Base-by-base conservation (phyloP, 2,888 invertebrate genomes). In the Tinea pellionella region DNA sequence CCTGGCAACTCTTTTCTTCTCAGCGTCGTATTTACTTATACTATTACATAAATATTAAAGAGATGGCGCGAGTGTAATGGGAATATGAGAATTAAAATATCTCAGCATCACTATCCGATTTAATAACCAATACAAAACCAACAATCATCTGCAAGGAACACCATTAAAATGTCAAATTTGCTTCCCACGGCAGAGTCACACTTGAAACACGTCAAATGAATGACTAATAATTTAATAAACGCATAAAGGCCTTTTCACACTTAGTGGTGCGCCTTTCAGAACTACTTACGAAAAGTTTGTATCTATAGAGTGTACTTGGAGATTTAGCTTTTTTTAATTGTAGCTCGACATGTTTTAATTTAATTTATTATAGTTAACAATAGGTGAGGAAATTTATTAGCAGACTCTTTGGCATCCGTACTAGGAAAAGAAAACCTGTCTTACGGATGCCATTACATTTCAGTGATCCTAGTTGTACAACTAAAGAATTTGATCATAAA, bases 161-260 rank as follows among this genome's bases (percentile, higher is more conserved):
- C 57, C 32, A 57, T 57, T 57, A 57, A 57, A 15, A 32, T 32
- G 57, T 57, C 57, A 57, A 57, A 57, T 32, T 29, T 29, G n/a
- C 13, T 32, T 57, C 57, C 32, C 57, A 57, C 57, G 55, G 16
- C 57, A 32, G 15, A 30, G 13, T 57, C 57, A 57, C 15, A 57
- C 57, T 24, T 18, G 24, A 47, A 19, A 24, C 55, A 57, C 32
- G 59, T 59, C 47, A 59, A 59, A 59, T 47, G 13, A 42, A 43
- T 59, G 24, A 59, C 59, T 43, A 59, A 59, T 59, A 41, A 59
- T 59, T 59, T 41, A 59, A 43, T 24, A 47, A 47, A 59, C 30
- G 30, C 30, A 57, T 57, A 32, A 57, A 57, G 24, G 43, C 43
- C 12, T 47, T 13, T 59, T 47, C 43, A 59, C 59, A 47, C 59